Evolutionary conservation across 1,140 invertebrate species (phyloP).

Genomic region (Drosophila sp.): DNA sequence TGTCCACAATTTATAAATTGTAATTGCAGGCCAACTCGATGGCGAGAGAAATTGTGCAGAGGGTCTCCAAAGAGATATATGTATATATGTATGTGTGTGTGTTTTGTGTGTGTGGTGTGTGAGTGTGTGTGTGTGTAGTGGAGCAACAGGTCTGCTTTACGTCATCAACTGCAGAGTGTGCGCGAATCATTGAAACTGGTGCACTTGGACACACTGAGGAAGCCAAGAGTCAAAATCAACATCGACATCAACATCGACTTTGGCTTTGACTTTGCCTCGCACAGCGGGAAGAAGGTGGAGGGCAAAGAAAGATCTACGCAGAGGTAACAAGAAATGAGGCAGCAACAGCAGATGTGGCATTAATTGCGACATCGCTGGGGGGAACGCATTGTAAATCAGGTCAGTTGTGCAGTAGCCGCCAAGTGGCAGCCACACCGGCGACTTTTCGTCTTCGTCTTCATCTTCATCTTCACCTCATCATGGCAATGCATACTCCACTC

Average conservation of each 20-base stretch:
- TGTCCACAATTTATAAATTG: slow-evolving; percentile 72
- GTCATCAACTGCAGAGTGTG: slow-evolving; percentile 54
- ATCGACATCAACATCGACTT: too few species aligned
- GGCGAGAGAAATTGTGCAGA: slow-evolving; percentile 58
- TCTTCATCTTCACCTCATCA: slow-evolving; percentile 16
- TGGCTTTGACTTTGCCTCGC: slow-evolving; percentile 1
- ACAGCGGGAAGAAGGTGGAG: slow-evolving; percentile 12
- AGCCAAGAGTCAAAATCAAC: slow-evolving; percentile 43
- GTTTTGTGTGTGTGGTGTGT: too few species aligned
- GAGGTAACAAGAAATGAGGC: slow-evolving; percentile 16
- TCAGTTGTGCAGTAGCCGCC: slow-evolving; percentile 72
- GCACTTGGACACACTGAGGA: slow-evolving; percentile 68
- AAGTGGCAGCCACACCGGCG: slow-evolving; percentile 40
- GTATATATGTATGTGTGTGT: slow-evolving; percentile 12
- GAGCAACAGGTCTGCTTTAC: slow-evolving; percentile 69
- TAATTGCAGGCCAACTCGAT: slow-evolving; percentile 67
- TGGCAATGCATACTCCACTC: too few species aligned
- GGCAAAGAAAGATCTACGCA: slow-evolving; percentile 36
- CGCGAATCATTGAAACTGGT: slow-evolving; percentile 66
- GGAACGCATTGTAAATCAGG: slow-evolving; percentile 52
- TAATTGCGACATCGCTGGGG: slow-evolving; percentile 44
- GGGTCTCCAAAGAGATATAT: slow-evolving; percentile 17
- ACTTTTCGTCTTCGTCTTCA: slow-evolving; percentile 25
- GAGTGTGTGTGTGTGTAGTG: slow-evolving; percentile 16
- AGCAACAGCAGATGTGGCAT: slow-evolving; percentile 14